Evolutionary conservation across 2,888 invertebrate genomes (phyloP), one percentile per base, ranked within the genome.

Genomic region (Ophion costatus): DNA sequence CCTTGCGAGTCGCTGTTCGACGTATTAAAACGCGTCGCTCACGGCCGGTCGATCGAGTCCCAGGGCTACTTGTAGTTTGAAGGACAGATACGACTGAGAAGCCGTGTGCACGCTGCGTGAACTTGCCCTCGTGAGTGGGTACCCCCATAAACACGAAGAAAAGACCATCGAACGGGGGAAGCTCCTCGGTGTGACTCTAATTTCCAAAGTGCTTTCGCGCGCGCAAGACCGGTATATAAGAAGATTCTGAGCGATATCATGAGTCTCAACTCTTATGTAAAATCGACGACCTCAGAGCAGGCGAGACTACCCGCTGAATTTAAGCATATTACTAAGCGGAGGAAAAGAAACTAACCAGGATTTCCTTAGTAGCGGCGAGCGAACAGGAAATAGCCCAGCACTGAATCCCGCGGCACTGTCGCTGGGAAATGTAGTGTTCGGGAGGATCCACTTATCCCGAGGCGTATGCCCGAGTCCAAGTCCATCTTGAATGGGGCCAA

Each of bases 271-370:
- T 69, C 67, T 22, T 17, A 4, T 29, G 22, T 17, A 33, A 5
- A 64, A 57, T 64, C 64, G 61, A 75, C 64, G 84, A 84, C 84
- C 74, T 84, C 81, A 84, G 84, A 84, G 77, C 70, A 84, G 75
- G 82, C 71, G 82, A 82, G 81, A 84, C 81, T 84, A 81, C 81
- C 84, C 84, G 84, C 80, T 84, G 84, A 84, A 84, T 79, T 80
- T 80, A 74, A 80, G 73, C 76, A 84, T 84, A 82, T 82, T 81
- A 33, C 24, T 63, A 74, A 59, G 57, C n/a, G 95, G 95, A 95
- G 96, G 95, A 96, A 96, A 96, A 95, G 95, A 96, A 96, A 96
- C 94, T 94, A 95, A 95, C 94, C 14, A 94, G 94, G 95, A 95
- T 95, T 95, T 94, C 95, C 94, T 91, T 92, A 95, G 95, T 95